Conservation (phyloP, 2,888 invertebrate species). For the Taenaris catops region DNA sequence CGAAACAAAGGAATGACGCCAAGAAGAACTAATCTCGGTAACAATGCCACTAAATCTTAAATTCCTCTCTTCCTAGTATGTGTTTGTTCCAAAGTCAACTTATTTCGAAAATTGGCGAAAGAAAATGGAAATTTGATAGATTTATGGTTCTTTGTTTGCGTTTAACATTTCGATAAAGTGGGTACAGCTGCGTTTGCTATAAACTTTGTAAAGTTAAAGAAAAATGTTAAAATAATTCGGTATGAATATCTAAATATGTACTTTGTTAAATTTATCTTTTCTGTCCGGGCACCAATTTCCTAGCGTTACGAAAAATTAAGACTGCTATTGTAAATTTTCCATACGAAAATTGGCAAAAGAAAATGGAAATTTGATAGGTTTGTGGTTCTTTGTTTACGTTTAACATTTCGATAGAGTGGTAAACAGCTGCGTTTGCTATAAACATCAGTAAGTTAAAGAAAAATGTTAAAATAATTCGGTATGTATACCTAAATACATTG, state of each 20-base stretch:
- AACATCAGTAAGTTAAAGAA: too few species aligned
- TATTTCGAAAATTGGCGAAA: slow-evolving; percentile 8
- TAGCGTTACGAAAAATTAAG: too few species aligned
- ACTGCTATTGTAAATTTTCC: too few species aligned
- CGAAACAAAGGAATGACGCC: slow-evolving; percentile 21
- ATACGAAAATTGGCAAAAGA: slow-evolving; percentile 5
- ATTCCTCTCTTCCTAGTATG: slow-evolving; percentile 8
- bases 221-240: too few species aligned
- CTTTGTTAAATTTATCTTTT: too few species aligned
- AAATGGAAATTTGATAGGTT: slow-evolving; percentile 7
- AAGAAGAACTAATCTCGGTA: slow-evolving; percentile 16
- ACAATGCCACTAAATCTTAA: slow-evolving; percentile 19
- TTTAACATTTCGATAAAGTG: neutral
- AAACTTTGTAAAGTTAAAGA: too few species aligned
- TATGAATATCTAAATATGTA: too few species aligned
- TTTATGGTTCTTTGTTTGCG: slow-evolving; percentile 13
- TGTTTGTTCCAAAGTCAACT: slow-evolving; percentile 9
- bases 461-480: too few species aligned
- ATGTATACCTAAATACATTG: too few species aligned
- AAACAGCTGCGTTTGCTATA: too few species aligned
- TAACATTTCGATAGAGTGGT: neutral
- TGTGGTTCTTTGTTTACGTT: slow-evolving; percentile 11
- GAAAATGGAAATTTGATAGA: slow-evolving; percentile 6
- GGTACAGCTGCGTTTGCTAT: too few species aligned
- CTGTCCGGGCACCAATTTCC: too few species aligned